Evolutionary conservation across 2,113 vertebrate species (phyloP).

Genomic region (Hyperoodon ampullatus): DNA sequence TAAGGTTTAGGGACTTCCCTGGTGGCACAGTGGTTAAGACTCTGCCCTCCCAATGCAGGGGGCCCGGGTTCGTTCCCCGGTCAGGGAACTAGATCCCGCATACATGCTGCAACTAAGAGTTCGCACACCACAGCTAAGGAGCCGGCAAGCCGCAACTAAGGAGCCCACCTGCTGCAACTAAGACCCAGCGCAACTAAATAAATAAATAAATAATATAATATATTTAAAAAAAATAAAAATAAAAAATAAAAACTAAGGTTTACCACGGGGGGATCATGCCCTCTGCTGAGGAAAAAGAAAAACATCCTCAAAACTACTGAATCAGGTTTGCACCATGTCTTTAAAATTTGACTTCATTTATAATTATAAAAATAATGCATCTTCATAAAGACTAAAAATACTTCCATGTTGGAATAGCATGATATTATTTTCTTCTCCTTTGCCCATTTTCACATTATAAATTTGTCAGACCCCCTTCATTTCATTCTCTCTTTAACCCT

Average conservation of each 20-base stretch:
- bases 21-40: too few species aligned
- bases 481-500: neutral
- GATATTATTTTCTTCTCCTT: neutral
- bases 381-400: slow-evolving; percentile 1
- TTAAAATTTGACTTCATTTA: neutral
- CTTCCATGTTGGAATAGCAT: neutral
- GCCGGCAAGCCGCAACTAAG: too few species aligned
- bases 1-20: too few species aligned
- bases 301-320: neutral
- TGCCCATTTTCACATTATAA: neutral
- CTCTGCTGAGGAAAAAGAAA: slow-evolving; percentile 59
- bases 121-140: too few species aligned
- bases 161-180: too few species aligned
- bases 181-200: too few species aligned
- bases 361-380: neutral
- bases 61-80: too few species aligned
- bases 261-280: slow-evolving; percentile 23
- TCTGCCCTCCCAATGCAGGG: too few species aligned
- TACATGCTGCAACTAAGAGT: too few species aligned
- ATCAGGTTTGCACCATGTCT: neutral
- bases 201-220: too few species aligned
- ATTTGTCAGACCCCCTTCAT: neutral
- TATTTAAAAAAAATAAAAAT: too few species aligned
- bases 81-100: too few species aligned
- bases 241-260: neutral